phyloP scores from a whole-genome alignment of 2,888 invertebrate species.

The Sabatieria punctata region DNA sequence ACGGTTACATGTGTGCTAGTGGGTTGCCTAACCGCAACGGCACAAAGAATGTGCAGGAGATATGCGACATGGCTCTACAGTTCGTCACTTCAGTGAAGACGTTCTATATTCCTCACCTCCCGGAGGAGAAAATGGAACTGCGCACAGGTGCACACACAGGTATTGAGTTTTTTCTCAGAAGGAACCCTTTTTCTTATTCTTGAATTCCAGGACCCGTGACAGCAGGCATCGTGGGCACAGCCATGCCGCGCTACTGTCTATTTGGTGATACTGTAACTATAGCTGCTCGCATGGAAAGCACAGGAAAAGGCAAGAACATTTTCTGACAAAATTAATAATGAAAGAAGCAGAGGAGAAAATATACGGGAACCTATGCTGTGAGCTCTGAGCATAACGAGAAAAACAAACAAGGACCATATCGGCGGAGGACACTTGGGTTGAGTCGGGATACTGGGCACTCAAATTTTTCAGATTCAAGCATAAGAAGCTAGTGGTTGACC shows the following conservation, averaged over 20 bases:
- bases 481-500: no score
- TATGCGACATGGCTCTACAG: conserved; percentile 2
- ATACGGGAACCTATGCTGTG: no score
- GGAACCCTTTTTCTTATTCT: no score
- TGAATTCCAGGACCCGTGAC: not conserved
- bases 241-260: conserved; percentile 2
- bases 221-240: not conserved
- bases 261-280: not conserved
- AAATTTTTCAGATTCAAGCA: no score
- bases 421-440: no score
- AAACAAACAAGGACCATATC: no score
- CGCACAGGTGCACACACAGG: conserved; percentile 4
- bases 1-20: conserved; percentile 5
- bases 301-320: no score
- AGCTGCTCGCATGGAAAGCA: no score
- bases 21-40: conserved; percentile 4
- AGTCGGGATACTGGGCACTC: no score
- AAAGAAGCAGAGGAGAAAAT: no score
- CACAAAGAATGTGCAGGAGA: not conserved
- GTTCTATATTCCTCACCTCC: conserved; percentile 4
- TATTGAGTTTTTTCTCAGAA: no score
- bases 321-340: not conserved
- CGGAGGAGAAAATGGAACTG: not conserved
- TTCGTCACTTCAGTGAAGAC: not conserved
- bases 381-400: no score